These are phyloP conservation scores for Cynopterus brachyotis DNA, from an alignment of 2,113 vertebrate species.

Conservation along the genomic window DNA sequence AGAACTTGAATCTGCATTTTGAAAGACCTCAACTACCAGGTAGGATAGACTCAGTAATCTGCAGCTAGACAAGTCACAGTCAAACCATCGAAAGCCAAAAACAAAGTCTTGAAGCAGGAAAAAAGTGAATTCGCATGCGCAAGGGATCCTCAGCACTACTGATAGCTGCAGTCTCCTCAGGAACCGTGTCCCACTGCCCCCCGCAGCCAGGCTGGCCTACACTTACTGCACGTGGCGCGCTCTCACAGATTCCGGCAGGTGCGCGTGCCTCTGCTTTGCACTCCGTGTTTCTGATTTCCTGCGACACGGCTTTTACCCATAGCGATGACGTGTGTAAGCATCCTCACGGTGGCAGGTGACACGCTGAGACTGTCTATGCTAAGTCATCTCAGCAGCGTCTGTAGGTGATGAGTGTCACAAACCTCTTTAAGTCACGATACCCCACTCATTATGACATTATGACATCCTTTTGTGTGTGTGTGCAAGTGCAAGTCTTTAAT, in stretches of 20 bases:
- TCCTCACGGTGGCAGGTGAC: background rate
- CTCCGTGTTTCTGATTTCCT: background rate
- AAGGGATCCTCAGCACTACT: background rate
- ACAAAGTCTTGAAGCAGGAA: background rate
- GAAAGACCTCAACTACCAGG: background rate
- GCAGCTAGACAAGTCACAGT: background rate
- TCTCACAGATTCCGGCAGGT: background rate
- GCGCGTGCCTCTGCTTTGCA: background rate
- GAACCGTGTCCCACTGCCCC: background rate
- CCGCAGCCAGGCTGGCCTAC: background rate
- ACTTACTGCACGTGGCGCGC: background rate
- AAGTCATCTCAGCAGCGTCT: background rate
- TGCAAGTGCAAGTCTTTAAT: slow-evolving; percentile 65
- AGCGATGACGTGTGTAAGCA: background rate
- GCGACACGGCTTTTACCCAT: background rate
- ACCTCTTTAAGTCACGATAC: background rate
- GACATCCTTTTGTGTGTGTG: background rate
- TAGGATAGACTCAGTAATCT: background rate
- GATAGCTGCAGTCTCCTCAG: background rate
- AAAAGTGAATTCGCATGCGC: background rate
- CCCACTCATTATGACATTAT: background rate
- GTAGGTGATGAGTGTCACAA: background rate
- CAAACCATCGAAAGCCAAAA: background rate
- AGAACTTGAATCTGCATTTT: background rate
- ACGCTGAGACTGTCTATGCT: background rate